Evolutionary conservation across 2,113 vertebrate species (phyloP), one percentile per base, ranked within the genome.

Genomic region (Rhea pennata): DNA sequence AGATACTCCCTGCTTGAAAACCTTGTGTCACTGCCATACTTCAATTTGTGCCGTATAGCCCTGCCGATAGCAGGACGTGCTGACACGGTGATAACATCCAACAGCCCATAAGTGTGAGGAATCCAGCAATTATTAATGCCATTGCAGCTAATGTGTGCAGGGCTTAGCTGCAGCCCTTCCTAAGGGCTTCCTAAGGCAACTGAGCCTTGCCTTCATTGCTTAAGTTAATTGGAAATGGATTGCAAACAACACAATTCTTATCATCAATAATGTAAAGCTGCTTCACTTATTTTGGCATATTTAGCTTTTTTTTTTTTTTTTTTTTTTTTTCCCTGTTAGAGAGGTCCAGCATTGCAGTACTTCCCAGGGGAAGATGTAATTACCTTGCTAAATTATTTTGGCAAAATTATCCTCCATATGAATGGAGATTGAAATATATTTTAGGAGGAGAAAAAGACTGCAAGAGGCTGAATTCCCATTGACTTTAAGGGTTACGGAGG

Each of bases 391-490:
- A 87, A 70, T 89, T 71, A 66, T 69, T 79, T 87, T 90, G 3
- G 5, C 36, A 42, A 58, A 44, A 20, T 81, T 51, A 50, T 92
- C 12, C 40, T 95, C 87, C 5, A 5, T 36, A 44, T 83, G 90
- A 94, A 91, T 83, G 77, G 90, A 84, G 59, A 94, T 94, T 88
- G 39, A 97, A 96, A 94, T 97, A 73, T 87, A 91, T 93, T 97
- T 94, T 58, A 73, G 90, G 73, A 70, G 96, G 70, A 95, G 92
- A 88, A 96, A 92, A 91, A 97, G 96, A 95, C 71, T 82, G 33
- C 94, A 94, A 95, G 78, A 89, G 84, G 36, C 80, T 97, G 83
- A 97, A 97, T 95, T 97, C 67, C 56, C 39, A 4, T 5, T 96
- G 93, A 97, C 84, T 82, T 95, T 84, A 58, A 86, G 62, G 66